Evolutionary conservation across 2,888 invertebrate species (phyloP).

Genomic region (Apodemia duryi): DNA sequence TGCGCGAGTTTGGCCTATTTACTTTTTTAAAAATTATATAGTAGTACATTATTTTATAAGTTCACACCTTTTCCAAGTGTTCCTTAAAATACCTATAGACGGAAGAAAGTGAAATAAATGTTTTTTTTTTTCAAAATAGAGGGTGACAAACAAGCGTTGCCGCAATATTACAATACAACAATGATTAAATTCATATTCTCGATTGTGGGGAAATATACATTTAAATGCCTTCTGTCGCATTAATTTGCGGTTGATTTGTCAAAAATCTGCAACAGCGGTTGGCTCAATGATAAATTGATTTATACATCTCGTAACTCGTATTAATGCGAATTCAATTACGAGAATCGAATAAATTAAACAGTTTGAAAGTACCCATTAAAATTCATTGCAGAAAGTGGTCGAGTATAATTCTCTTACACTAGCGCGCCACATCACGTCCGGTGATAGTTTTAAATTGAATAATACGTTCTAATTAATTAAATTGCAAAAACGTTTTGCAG

Average conservation of each 20-base stretch:
- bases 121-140: too few species aligned
- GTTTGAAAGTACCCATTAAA: not conserved
- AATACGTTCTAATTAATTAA: not conserved
- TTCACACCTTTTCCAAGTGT: too few species aligned
- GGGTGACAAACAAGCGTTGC: too few species aligned
- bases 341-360: not conserved
- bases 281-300: not conserved
- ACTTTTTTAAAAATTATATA: too few species aligned
- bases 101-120: too few species aligned
- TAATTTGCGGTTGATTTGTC: conserved; percentile 4
- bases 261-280: not conserved
- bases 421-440: not conserved
- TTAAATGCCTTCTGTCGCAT: not conserved
- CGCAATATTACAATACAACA: too few species aligned
- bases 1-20: too few species aligned
- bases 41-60: too few species aligned
- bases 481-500: not conserved
- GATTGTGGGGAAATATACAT: not conserved
- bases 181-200: too few species aligned
- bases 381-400: conserved; percentile 1
- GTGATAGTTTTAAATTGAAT: conserved; percentile 1
- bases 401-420: not conserved
- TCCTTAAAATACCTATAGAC: too few species aligned
- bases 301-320: not conserved
- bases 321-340: not conserved